Evolutionary conservation across 1,140 invertebrate genomes (phyloP).

Genomic region (Triops cancriformis): DNA sequence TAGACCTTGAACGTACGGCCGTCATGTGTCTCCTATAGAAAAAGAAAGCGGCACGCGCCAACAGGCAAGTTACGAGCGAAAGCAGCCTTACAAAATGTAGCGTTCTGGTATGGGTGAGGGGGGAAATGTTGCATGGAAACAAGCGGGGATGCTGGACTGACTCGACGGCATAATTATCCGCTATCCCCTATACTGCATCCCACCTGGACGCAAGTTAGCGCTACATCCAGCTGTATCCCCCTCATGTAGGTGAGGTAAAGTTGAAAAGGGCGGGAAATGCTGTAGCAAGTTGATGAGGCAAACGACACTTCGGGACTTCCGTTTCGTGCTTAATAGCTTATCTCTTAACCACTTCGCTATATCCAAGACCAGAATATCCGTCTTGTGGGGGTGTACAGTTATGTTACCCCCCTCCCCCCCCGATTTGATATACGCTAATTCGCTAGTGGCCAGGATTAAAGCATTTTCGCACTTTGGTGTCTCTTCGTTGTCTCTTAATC

Average conservation of each 20-base stretch:
- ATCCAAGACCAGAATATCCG: too few relatives aligned
- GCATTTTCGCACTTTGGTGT: background rate
- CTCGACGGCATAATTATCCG: background rate
- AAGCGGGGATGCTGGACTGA: constrained; percentile 4
- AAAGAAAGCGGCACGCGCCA: background rate
- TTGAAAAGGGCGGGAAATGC: background rate
- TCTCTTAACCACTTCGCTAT: background rate
- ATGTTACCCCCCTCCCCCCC: background rate
- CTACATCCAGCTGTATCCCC: constrained; percentile 8
- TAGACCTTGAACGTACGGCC: background rate
- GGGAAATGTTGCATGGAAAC: constrained; percentile 9
- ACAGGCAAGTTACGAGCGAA: background rate
- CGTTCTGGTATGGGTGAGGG: background rate
- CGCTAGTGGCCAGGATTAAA: background rate
- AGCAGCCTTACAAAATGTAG: background rate
- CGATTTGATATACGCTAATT: background rate
- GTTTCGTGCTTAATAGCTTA: background rate
- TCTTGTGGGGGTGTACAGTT: background rate
- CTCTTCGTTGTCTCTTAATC: background rate
- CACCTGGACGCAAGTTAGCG: background rate
- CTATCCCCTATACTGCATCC: background rate
- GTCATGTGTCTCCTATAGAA: background rate
- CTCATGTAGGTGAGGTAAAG: background rate
- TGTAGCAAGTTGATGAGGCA: constrained; percentile 5
- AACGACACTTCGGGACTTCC: constrained; percentile 8